Percentiles rank a stretch among this genome's conserved stretches.
phyloP scores from a whole-genome alignment of 1,140 invertebrate genomes.

The Charaxes varanes region DNA sequence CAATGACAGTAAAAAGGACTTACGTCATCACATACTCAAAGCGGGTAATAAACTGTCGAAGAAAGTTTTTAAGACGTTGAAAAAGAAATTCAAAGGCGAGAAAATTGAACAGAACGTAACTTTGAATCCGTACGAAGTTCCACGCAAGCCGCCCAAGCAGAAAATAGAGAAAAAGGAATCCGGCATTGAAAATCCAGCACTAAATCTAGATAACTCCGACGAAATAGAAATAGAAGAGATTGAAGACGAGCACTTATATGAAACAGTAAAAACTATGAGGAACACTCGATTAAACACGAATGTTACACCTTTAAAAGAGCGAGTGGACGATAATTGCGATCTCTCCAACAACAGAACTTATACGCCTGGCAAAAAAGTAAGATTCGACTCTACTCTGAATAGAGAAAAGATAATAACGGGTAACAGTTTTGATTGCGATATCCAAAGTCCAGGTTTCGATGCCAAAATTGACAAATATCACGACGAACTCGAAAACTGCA shows the following conservation, averaged over 20 bases:
- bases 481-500: conserved; percentile 71
- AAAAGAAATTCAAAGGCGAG: conserved; percentile 66
- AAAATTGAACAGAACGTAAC: conserved; percentile 49
- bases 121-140: conserved; percentile 68
- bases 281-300: conserved; percentile 62
- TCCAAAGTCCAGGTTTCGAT: conserved; percentile 62
- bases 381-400: conserved; percentile 71
- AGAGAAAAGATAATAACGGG: conserved; percentile 69
- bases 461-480: conserved; percentile 68
- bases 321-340: conserved; percentile 35
- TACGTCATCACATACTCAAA: conserved; percentile 51
- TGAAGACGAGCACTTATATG: conserved; percentile 60
- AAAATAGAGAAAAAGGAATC: conserved; percentile 40
- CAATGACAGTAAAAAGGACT: conserved; percentile 47
- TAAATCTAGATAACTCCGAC: conserved; percentile 67
- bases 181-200: conserved; percentile 63
- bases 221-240: conserved; percentile 67
- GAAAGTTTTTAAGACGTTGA: conserved; percentile 66
- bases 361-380: conserved; percentile 62
- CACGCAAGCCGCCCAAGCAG: conserved; percentile 48
- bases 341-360: conserved; percentile 41
- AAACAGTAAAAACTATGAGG: conserved; percentile 58
- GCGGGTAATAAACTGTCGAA: conserved; percentile 61
- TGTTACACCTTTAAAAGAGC: conserved; percentile 57
- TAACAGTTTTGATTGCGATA: conserved; percentile 61